Evolutionary conservation across 2,888 invertebrate genomes (phyloP).

Genomic region (Eilema sororculum): DNA sequence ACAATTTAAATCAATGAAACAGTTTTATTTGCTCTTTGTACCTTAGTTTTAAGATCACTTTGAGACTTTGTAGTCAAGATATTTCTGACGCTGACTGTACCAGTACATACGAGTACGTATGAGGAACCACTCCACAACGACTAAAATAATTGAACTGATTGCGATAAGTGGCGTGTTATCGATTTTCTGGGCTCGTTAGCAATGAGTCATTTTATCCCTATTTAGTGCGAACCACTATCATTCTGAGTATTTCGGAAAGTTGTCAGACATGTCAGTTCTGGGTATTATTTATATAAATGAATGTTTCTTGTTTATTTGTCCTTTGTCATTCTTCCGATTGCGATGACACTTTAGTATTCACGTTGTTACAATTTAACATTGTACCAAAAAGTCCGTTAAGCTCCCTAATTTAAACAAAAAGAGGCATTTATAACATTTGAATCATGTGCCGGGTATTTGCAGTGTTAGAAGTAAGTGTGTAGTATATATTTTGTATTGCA

Average conservation of each 20-base stretch:
- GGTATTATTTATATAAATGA: neutral
- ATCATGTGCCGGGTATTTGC: no score
- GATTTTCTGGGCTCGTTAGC: neutral
- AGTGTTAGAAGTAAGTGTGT: no score
- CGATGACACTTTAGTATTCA: neutral
- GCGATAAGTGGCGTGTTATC: conserved; percentile 3
- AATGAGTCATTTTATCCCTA: neutral
- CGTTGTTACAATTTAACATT: neutral
- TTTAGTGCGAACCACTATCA: conserved; percentile 7
- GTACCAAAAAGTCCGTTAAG: no score
- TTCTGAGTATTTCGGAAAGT: neutral
- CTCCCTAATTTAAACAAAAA: neutral
- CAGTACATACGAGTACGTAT: neutral
- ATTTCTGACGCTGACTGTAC: no score
- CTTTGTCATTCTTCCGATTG: neutral
- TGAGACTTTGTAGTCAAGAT: no score
- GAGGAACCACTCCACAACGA: neutral
- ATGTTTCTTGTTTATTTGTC: neutral
- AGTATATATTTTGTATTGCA: no score
- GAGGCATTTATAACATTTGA: neutral
- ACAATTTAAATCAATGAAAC: no score
- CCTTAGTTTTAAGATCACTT: no score
- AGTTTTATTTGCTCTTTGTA: no score
- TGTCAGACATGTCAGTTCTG: neutral
- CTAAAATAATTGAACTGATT: conserved; percentile 10